Percentiles rank a stretch among this genome's conserved stretches.
These are phyloP conservation scores for Hephaestus fuliginosus DNA, from an alignment of 2,797 vertebrate species.

Conservation along the genomic window DNA sequence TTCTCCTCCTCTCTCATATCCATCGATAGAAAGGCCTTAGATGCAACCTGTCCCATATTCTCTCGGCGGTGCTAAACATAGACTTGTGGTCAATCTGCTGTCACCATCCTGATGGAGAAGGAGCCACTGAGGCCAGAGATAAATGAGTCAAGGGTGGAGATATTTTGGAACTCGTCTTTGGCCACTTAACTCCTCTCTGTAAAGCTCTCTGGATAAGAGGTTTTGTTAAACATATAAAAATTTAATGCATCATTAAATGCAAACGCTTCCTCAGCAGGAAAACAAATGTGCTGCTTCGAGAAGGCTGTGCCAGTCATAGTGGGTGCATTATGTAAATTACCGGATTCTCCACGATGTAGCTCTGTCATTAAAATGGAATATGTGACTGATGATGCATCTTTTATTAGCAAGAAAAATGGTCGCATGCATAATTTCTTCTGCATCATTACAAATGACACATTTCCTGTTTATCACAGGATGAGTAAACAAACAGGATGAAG, in stretches of 20 bases:
- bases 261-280: conserved; percentile 1
- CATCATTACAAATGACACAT: not conserved
- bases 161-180: conserved; percentile 32
- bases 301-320: not conserved
- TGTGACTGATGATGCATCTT: no score
- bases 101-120: conserved; percentile 34
- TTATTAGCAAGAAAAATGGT: not conserved
- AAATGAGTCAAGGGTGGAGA: conserved; percentile 40
- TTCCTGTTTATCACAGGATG: not conserved
- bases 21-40: conserved; percentile 30
- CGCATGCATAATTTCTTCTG: no score
- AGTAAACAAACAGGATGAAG: not conserved
- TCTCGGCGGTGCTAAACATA: conserved; percentile 66
- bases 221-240: conserved; percentile 50
- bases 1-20: not conserved
- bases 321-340: not conserved
- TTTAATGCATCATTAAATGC: conserved; percentile 53
- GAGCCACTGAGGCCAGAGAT: conserved; percentile 39
- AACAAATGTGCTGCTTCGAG: conserved; percentile 13
- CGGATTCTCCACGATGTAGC: not conserved
- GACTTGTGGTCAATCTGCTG: conserved; percentile 50
- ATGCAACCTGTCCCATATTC: conserved; percentile 34
- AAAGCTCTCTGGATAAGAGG: conserved; percentile 42
- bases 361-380: not conserved
- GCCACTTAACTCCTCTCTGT: conserved; percentile 32